A percentile compares a stretch with the other conserved stretches of the same genome.
These are phyloP conservation scores for Sprattus sprattus DNA, from an alignment of 2,113 vertebrate species.

Conservation along the genomic window DNA sequence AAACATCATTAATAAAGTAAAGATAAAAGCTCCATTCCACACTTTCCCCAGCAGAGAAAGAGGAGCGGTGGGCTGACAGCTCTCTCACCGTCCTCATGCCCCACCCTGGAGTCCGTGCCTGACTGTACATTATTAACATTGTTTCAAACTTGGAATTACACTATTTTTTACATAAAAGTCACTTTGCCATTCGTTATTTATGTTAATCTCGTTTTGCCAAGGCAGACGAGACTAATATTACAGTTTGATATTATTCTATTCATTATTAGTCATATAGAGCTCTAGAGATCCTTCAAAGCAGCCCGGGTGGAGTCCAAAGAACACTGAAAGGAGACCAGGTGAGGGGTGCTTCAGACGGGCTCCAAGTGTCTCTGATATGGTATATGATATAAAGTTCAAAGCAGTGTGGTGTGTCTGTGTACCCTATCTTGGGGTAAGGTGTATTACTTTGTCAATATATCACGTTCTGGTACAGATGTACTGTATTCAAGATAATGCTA, in stretches of 20 bases:
- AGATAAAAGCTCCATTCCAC: constrained; percentile 44
- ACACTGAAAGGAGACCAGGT: constrained; percentile 27
- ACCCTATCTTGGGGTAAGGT: background rate
- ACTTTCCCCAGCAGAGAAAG: constrained; percentile 54
- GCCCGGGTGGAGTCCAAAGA: constrained; percentile 31
- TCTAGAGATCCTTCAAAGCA: constrained; percentile 36
- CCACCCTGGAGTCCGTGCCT: constrained; percentile 37
- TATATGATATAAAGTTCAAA: background rate
- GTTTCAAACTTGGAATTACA: constrained; percentile 35
- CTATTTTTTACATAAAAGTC: constrained; percentile 30
- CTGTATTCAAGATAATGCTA: constrained; percentile 49
- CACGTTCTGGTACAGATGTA: constrained; percentile 37
- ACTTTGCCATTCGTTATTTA: constrained; percentile 20
- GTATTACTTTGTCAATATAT: background rate
- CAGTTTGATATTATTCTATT: background rate
- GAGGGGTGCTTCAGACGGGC: background rate
- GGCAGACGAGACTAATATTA: constrained; percentile 30
- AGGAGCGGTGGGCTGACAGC: constrained; percentile 31
- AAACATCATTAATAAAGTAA: constrained; percentile 56
- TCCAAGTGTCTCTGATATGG: background rate
- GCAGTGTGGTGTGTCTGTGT: background rate
- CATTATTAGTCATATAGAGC: constrained; percentile 29
- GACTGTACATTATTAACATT: constrained; percentile 27
- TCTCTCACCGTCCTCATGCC: constrained; percentile 37
- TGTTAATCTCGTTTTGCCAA: constrained; percentile 32